These are phyloP conservation scores for Hyphantria cunea DNA, from an alignment of 1,140 invertebrate genomes.

Conservation along the genomic window DNA sequence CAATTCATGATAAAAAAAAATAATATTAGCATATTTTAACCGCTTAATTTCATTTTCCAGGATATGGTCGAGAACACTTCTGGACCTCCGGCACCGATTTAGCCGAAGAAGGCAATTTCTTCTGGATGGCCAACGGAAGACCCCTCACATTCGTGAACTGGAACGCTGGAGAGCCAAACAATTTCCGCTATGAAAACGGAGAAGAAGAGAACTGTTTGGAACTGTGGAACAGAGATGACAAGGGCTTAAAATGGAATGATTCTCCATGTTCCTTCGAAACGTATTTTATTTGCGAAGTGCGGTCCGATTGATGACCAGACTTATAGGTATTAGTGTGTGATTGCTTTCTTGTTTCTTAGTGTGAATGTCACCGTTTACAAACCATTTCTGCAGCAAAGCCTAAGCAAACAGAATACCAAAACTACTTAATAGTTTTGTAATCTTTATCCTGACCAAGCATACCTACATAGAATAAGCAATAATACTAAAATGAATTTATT, in stretches of 20 bases:
- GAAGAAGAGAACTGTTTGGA: constrained; percentile 96
- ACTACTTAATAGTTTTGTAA: constrained; percentile 18
- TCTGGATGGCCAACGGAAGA: constrained; percentile 95
- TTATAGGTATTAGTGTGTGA: constrained; percentile 48
- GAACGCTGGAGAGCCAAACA: constrained; percentile 95
- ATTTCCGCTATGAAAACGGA: constrained; percentile 95
- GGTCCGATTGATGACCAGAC: constrained; percentile 71
- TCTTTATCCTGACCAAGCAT: constrained; percentile 6
- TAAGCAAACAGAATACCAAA: constrained; percentile 3
- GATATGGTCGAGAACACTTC: constrained; percentile 94
- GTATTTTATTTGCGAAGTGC: constrained; percentile 94
- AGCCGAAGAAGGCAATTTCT: constrained; percentile 94
- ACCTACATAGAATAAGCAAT: neutral
- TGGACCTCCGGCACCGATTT: constrained; percentile 96
- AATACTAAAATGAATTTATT: neutral
- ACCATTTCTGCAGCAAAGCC: constrained; percentile 14
- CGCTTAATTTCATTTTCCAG: constrained; percentile 71
- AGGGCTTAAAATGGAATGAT: constrained; percentile 96
- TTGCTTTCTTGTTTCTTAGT: constrained; percentile 48
- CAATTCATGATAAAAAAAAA: too few relatives aligned
- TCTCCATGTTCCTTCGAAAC: constrained; percentile 96
- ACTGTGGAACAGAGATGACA: constrained; percentile 95
- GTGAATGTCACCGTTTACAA: constrained; percentile 52
- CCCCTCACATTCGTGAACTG: constrained; percentile 95
- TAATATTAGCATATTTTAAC: too few relatives aligned